Conservation (phyloP, 2,888 invertebrate species). For the Priapulus caudatus region DNA sequence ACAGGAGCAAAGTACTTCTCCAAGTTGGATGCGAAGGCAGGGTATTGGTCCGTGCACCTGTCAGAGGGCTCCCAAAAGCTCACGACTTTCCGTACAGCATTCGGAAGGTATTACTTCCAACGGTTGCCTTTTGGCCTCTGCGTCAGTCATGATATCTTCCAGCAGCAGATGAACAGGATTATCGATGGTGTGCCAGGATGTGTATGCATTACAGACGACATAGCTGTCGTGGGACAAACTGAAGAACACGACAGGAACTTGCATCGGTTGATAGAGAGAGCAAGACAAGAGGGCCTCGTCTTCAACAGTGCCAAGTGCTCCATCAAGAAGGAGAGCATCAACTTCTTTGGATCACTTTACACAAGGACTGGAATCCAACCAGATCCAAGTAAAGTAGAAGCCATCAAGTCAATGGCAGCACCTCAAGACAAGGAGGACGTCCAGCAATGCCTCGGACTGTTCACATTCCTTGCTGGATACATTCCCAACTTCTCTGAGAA, state of each 20-base stretch:
- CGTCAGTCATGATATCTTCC: conserved; percentile 18
- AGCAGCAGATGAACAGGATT: conserved; percentile 13
- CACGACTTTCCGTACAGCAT: conserved; percentile 17
- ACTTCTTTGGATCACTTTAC: neutral
- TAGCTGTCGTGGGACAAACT: conserved; percentile 7
- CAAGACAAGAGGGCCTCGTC: conserved; percentile 12
- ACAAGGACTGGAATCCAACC: no score
- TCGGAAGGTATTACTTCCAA: conserved; percentile 16
- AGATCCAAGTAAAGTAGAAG: no score
- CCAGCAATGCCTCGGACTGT: no score
- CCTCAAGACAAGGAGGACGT: no score
- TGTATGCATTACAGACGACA: conserved; percentile 13
- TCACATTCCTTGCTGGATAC: no score
- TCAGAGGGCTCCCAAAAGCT: no score
- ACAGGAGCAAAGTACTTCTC: no score
- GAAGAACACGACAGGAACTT: conserved; percentile 16
- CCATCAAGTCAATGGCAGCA: no score
- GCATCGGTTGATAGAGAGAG: conserved; percentile 8
- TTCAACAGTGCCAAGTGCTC: conserved; percentile 15
- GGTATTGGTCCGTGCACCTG: no score
- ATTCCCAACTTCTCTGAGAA: no score
- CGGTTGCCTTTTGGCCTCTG: conserved; percentile 17
- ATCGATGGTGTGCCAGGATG: conserved; percentile 15
- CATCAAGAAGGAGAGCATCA: neutral
- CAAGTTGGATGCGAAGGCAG: no score